These are phyloP conservation scores for Archocentrus centrarchus DNA, from an alignment of 2,113 vertebrate genomes.

Conservation along the genomic window DNA sequence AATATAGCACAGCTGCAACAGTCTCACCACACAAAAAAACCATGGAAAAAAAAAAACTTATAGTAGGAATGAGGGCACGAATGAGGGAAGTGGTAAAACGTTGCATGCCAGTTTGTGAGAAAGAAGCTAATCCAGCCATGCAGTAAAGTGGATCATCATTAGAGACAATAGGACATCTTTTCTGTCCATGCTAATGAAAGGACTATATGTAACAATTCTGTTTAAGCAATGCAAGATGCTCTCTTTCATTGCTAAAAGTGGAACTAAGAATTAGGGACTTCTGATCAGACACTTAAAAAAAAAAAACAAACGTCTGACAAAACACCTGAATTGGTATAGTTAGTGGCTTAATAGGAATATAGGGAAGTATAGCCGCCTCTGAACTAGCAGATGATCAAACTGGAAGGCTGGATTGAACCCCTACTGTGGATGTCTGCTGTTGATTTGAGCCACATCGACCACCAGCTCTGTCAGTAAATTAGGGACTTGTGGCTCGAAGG, in stretches of 20 bases:
- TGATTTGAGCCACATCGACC: slow-evolving; percentile 15
- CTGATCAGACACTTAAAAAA: neutral
- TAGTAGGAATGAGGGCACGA: neutral
- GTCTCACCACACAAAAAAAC: slow-evolving; percentile 42
- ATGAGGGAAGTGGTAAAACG: slow-evolving; percentile 37
- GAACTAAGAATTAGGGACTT: neutral
- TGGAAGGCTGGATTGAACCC: neutral
- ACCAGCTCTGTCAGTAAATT: neutral
- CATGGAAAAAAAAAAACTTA: slow-evolving; percentile 16
- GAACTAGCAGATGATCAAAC: neutral
- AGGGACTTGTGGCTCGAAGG: neutral
- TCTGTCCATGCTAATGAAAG: neutral
- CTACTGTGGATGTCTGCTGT: neutral
- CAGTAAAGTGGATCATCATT: neutral
- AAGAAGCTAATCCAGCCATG: neutral
- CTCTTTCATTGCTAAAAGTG: neutral
- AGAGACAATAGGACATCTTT: neutral
- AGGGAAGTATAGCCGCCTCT: neutral
- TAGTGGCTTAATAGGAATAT: neutral
- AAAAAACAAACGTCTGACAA: neutral
- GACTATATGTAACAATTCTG: neutral
- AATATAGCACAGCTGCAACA: slow-evolving; percentile 42
- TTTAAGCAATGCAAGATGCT: neutral
- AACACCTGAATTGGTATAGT: neutral
- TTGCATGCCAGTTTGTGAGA: slow-evolving; percentile 2